These are phyloP conservation scores for Aphelenchoides avenae DNA, from an alignment of 1,140 invertebrate genomes.

Conservation along the genomic window DNA sequence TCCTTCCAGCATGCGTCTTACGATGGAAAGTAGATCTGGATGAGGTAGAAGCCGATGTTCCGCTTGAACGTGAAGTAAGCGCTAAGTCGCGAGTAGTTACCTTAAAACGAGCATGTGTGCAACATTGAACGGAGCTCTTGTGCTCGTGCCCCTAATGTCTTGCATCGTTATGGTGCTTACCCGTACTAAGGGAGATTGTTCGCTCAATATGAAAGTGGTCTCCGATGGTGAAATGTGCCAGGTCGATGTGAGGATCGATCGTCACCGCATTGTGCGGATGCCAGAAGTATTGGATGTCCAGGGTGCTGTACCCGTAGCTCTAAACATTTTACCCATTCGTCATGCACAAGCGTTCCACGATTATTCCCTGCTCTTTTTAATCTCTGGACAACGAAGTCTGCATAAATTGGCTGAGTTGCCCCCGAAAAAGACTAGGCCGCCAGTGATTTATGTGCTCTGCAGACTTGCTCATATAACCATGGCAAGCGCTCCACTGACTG, in stretches of 20 bases:
- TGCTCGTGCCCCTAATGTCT: neutral
- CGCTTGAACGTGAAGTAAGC: constrained; percentile 96
- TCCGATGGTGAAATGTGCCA: constrained; percentile 82
- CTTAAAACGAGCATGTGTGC: constrained; percentile 63
- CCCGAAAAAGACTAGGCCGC: no score
- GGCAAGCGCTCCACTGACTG: no score
- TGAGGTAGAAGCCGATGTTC: constrained; percentile 97
- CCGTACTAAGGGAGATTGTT: constrained; percentile 86
- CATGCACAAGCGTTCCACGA: no score
- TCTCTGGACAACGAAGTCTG: no score
- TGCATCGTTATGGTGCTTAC: no score
- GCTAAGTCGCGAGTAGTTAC: constrained; percentile 93
- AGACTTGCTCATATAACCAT: no score
- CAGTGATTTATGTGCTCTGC: no score
- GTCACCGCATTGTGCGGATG: constrained; percentile 63
- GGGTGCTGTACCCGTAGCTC: constrained; percentile 87
- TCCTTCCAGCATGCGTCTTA: constrained; percentile 70
- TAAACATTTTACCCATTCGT: constrained; percentile 42
- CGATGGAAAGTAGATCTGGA: constrained; percentile 98
- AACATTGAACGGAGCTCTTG: constrained; percentile 12
- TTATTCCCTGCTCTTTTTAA: no score
- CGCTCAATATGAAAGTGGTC: constrained; percentile 82
- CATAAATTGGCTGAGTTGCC: no score
- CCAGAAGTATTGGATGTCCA: constrained; percentile 94
- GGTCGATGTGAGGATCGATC: constrained; percentile 61